These are phyloP conservation scores for Orthonyx spaldingii DNA, from an alignment of 2,113 vertebrate genomes.

Conservation along the genomic window DNA sequence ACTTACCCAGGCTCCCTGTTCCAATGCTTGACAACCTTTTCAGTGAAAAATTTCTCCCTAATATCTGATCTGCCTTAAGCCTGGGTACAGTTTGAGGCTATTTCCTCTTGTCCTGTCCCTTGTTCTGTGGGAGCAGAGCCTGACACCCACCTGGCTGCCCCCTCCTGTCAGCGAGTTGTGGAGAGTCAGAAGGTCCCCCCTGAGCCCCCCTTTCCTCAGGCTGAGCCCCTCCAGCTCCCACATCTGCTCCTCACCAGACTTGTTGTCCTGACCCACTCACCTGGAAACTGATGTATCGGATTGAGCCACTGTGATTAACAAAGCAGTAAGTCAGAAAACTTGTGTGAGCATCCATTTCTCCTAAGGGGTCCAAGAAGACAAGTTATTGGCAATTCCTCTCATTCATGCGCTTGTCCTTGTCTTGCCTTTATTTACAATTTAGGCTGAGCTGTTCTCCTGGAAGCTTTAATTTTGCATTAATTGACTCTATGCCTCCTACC, in stretches of 20 bases:
- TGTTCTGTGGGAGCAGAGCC: not conserved
- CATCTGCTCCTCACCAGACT: fast-evolving
- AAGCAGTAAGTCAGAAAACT: not conserved
- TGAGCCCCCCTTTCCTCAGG: not conserved
- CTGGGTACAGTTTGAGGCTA: fast-evolving
- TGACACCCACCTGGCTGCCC: fast-evolving
- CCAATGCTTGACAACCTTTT: not conserved
- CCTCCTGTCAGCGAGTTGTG: not conserved
- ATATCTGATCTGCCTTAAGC: no score
- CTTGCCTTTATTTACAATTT: not conserved
- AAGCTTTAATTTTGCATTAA: not conserved
- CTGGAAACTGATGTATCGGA: fast-evolving
- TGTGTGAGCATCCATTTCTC: not conserved
- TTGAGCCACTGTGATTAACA: not conserved
- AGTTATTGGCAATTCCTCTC: not conserved
- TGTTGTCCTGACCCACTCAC: not conserved
- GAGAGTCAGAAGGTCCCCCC: not conserved
- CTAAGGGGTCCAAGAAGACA: not conserved
- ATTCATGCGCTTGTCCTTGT: not conserved
- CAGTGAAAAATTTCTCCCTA: not conserved
- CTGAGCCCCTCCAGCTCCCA: not conserved
- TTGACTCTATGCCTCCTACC: fast-evolving
- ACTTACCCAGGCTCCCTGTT: not conserved
- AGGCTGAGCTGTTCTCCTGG: not conserved
- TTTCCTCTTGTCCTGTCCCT: not conserved